Evolutionary conservation across 2,888 invertebrate genomes (phyloP), one percentile per base, ranked within the genome.

Genomic region (Thelaira solivaga): DNA sequence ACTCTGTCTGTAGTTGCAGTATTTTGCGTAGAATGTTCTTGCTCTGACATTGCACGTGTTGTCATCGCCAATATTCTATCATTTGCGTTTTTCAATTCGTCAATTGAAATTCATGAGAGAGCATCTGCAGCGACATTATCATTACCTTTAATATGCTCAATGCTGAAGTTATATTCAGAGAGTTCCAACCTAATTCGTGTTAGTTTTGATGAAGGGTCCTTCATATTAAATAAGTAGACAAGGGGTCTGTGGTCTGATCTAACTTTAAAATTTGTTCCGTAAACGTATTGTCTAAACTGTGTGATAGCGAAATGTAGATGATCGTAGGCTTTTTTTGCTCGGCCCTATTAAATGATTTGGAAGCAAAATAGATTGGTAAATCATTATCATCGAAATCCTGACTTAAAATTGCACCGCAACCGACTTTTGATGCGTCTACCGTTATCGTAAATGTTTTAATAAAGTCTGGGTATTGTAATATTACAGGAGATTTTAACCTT

Each of bases 101-200:
- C 57, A 36, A 69, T 45, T 29, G 75, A 51, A 22, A 76, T 71
- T 22, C 71, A 31, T 13, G 65, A 79, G 24, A 79, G 41, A 20
- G 77, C 80, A 34, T 80, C 77, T 13, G 74, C 74, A 26, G 49
- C 68, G 11, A 53, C 49, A 24, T 80, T 80, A 31, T 81, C 72
- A 59, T 80, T 81, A 10, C 81, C 80, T 67, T 59, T 71, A 26
- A 81, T 67, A 51, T 82, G 76, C 13, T 81, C 62, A 34, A 83
- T 59, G n/a, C 31, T 47, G 47, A 82, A 83, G 41, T 81, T 69
- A 53, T 80, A 81, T 65, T 81, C 81, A 47, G 82, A 78, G 34
- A 84, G 51, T 20, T 77, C 72, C 39, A 83, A 68, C 24, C 83
- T 64, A 51, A 83, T 83, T 71, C 81, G 80, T 3, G 80, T 82